These are phyloP conservation scores for Tragelaphus buxtoni DNA, from an alignment of 2,113 vertebrate species.

Conservation along the genomic window DNA sequence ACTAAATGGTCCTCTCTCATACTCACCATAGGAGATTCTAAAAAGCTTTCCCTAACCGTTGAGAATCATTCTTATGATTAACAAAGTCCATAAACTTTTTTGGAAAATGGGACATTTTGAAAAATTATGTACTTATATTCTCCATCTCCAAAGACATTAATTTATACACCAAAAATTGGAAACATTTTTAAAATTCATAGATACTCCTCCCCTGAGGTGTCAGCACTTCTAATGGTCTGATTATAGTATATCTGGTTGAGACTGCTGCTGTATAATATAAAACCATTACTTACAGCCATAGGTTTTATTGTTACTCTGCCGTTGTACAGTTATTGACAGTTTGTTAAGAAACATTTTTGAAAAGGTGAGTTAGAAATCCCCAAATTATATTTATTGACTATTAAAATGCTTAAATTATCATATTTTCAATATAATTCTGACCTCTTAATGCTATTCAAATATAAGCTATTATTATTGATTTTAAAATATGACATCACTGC, in stretches of 20 bases:
- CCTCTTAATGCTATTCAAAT: background rate
- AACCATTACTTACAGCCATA: background rate
- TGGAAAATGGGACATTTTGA: background rate
- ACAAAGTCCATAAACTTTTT: background rate
- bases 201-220: background rate
- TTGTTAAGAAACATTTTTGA: constrained; percentile 19
- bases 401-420: constrained; percentile 17
- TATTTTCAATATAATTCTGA: constrained; percentile 26
- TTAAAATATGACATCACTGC: constrained; percentile 48
- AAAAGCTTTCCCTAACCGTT: background rate
- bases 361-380: constrained; percentile 41
- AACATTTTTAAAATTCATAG: background rate
- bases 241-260: background rate
- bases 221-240: background rate
- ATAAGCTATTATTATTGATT: constrained; percentile 31
- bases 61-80: background rate
- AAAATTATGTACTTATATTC: background rate
- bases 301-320: background rate
- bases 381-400: constrained; percentile 9
- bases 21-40: background rate
- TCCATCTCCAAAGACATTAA: background rate
- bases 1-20: background rate
- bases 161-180: background rate
- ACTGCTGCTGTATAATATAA: background rate
- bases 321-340: background rate